Percentiles rank a stretch among this genome's conserved stretches.
Evolutionary conservation across 2,797 vertebrate species (phyloP).

Genomic region (Columba guinea): DNA sequence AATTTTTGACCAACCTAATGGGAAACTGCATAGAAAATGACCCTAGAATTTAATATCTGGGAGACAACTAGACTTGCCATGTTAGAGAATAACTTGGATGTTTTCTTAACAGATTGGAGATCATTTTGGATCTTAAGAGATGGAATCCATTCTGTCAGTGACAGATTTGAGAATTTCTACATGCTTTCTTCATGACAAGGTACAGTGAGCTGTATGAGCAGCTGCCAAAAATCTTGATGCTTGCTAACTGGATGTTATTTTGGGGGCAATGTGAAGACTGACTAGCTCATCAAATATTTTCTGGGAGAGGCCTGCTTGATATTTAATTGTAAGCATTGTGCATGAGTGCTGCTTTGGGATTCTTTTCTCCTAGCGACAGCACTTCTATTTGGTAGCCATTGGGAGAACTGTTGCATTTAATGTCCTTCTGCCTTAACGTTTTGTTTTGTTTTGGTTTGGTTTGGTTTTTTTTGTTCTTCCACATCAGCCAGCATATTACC

Average conservation of each 20-base stretch:
- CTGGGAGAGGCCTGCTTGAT: not conserved
- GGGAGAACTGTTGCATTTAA: not conserved
- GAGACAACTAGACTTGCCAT: not conserved
- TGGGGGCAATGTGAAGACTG: not conserved
- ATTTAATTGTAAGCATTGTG: not conserved
- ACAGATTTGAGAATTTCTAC: not conserved
- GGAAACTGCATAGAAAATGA: not conserved
- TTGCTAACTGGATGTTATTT: not conserved
- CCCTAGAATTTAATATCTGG: not conserved
- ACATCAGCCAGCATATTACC: not conserved
- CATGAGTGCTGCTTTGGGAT: not conserved
- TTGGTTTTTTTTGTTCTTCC: not conserved
- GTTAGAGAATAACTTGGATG: not conserved
- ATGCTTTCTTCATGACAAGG: not conserved
- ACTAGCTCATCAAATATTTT: not conserved
- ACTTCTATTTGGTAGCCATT: not conserved
- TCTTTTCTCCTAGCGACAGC: not conserved
- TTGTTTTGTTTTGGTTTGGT: not conserved
- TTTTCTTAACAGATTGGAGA: not conserved
- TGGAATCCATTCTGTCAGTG: not conserved
- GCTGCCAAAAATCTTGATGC: not conserved
- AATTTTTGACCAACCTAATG: not conserved
- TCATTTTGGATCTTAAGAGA: not conserved
- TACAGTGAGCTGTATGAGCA: not conserved
- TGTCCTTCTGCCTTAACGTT: not conserved